phyloP scores from a whole-genome alignment of 2,113 vertebrate genomes.

The Alligator mississippiensis region DNA sequence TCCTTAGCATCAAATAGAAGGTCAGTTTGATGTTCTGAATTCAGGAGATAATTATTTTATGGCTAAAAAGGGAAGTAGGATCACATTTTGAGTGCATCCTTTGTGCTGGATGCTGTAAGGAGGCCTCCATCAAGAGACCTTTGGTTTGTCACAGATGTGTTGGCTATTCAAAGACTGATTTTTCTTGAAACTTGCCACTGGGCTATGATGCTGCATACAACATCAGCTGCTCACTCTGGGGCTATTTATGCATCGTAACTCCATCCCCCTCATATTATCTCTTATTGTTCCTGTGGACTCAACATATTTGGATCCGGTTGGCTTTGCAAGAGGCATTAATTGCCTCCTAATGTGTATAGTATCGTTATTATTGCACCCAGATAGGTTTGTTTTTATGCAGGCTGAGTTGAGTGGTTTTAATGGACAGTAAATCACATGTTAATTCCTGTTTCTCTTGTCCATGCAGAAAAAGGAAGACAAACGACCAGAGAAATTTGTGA shows the following conservation, averaged over 20 bases:
- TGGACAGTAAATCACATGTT: neutral
- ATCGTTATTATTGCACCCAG: neutral
- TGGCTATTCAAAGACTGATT: neutral
- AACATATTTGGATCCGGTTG: too few relatives aligned
- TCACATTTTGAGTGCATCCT: neutral
- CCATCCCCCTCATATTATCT: neutral
- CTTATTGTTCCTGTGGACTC: neutral
- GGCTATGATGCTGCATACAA: neutral
- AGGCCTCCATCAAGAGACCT: neutral
- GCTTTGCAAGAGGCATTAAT: neutral
- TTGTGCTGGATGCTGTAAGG: neutral
- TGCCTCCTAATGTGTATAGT: neutral
- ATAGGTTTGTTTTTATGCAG: neutral
- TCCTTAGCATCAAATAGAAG: neutral
- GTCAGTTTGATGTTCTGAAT: neutral
- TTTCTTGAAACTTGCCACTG: neutral
- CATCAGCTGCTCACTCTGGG: neutral
- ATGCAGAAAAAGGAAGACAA: conserved; percentile 95
- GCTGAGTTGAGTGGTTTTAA: neutral
- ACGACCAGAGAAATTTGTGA: conserved; percentile 88
- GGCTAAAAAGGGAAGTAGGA: neutral
- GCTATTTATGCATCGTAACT: neutral
- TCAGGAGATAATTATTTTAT: neutral
- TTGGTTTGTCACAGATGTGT: neutral
- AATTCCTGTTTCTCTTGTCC: neutral